A percentile compares a stretch with the other conserved stretches of the same genome.
These are phyloP conservation scores for Lepidotrigona ventralis DNA, from an alignment of 1,140 invertebrate genomes.

Conservation along the genomic window DNA sequence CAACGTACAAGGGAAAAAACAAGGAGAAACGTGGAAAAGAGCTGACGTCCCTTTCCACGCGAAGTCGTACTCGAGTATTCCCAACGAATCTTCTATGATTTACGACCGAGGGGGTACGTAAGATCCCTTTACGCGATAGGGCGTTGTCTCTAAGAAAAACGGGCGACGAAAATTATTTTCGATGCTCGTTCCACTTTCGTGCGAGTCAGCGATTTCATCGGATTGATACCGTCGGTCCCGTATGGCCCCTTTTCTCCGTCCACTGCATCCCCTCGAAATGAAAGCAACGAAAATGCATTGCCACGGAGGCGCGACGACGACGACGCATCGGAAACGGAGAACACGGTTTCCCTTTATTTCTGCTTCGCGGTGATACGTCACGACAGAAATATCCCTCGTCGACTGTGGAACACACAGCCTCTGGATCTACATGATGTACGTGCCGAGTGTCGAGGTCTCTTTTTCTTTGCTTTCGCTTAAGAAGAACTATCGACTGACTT, in stretches of 20 bases:
- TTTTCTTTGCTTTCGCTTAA: background rate
- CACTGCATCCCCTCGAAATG: background rate
- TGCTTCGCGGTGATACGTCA: conserved; percentile 5
- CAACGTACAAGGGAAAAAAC: too few relatives aligned
- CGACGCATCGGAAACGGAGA: background rate
- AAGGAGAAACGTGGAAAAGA: background rate
- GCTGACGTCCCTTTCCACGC: background rate
- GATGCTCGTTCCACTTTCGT: background rate
- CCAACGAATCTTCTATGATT: background rate
- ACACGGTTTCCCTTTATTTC: conserved; percentile 33
- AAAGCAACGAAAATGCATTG: conserved; percentile 33
- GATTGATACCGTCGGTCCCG: background rate
- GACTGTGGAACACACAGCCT: background rate
- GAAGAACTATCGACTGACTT: background rate
- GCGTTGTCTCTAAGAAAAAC: background rate
- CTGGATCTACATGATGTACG: background rate
- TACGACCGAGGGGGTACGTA: background rate
- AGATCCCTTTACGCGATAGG: background rate
- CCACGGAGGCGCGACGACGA: background rate
- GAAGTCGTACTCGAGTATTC: background rate
- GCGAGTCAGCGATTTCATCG: background rate
- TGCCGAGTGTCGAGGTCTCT: background rate
- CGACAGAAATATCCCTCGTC: conserved; percentile 22
- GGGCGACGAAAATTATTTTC: conserved; percentile 18
- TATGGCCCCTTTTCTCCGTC: too few relatives aligned